phyloP scores from a whole-genome alignment of 53 echinoderm and acorn worm genomes.

The Astropecten irregularis region DNA sequence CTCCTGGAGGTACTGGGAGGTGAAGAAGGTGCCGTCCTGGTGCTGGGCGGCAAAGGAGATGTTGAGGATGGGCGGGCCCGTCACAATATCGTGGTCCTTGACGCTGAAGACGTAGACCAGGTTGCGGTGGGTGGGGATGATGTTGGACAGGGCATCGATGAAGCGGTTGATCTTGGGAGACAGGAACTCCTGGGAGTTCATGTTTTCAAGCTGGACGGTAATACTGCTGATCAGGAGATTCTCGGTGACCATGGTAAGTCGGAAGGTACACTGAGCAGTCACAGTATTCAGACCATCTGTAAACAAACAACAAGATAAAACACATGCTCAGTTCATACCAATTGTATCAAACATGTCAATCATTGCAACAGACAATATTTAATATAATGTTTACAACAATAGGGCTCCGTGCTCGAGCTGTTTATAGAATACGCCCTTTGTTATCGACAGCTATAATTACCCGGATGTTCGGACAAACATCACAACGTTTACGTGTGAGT shows the following conservation, averaged over 20 bases:
- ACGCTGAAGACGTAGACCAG: slow-evolving; percentile 91
- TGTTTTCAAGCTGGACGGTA: slow-evolving; percentile 85
- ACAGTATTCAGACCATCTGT: slow-evolving; percentile 77
- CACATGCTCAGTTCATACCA: too few species aligned
- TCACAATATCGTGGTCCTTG: slow-evolving; percentile 57
- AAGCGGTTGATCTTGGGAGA: slow-evolving; percentile 75
- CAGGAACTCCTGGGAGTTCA: slow-evolving; percentile 76
- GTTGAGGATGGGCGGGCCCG: slow-evolving; percentile 72
- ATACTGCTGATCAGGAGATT: slow-evolving; percentile 89
- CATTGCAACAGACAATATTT: too few species aligned
- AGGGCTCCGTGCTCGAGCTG: too few species aligned
- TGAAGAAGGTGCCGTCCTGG: slow-evolving; percentile 82
- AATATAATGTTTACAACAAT: too few species aligned
- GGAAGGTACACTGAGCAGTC: slow-evolving; percentile 71
- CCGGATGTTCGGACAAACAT: too few species aligned
- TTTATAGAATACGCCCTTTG: too few species aligned
- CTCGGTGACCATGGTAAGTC: slow-evolving; percentile 84
- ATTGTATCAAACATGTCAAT: too few species aligned
- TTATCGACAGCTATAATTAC: too few species aligned
- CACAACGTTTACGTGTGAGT: too few species aligned
- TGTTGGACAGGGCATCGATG: slow-evolving; percentile 80
- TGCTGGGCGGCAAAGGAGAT: slow-evolving; percentile 90
- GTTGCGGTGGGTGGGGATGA: slow-evolving; percentile 85
- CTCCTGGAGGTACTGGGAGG: slow-evolving; percentile 94
- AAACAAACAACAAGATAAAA: slow-evolving; percentile 10